Percentiles rank a stretch among this genome's conserved stretches.
These are phyloP conservation scores for Ophioderma brevispina DNA, from an alignment of 35 echinoderm and acorn worm species.

Conservation along the genomic window DNA sequence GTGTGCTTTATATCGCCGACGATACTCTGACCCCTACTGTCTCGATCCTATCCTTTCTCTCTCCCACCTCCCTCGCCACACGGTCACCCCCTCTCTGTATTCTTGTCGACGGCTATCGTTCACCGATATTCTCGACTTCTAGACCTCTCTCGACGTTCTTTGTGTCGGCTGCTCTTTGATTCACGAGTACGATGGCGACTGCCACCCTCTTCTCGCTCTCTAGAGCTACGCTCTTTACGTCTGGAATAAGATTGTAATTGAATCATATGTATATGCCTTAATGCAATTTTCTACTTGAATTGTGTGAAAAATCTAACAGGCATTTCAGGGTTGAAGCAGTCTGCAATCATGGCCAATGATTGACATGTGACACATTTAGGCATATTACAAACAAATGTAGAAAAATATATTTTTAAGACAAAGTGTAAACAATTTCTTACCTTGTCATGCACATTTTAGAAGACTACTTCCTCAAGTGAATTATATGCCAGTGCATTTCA, in stretches of 20 bases:
- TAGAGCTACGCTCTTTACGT: slow-evolving; percentile 70
- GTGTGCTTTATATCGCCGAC: slow-evolving; percentile 40
- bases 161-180: slow-evolving; percentile 61
- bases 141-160: slow-evolving; percentile 50
- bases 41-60: slow-evolving; percentile 77
- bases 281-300: no score
- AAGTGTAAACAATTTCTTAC: background rate
- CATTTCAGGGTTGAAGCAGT: no score
- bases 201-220: slow-evolving; percentile 70
- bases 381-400: background rate
- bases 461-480: no score
- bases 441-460: no score
- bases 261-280: background rate
- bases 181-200: slow-evolving; percentile 51
- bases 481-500: no score
- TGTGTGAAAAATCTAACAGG: no score
- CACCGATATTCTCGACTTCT: slow-evolving; percentile 72
- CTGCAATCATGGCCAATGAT: background rate
- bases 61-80: slow-evolving; percentile 53
- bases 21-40: slow-evolving; percentile 54
- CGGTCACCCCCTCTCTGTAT: slow-evolving; percentile 42
- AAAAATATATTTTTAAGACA: background rate
- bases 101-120: slow-evolving; percentile 76
- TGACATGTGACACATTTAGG: background rate
- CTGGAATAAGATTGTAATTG: background rate